Evolutionary conservation across 2,113 vertebrate genomes (phyloP).

Genomic region (Passer montanus): DNA sequence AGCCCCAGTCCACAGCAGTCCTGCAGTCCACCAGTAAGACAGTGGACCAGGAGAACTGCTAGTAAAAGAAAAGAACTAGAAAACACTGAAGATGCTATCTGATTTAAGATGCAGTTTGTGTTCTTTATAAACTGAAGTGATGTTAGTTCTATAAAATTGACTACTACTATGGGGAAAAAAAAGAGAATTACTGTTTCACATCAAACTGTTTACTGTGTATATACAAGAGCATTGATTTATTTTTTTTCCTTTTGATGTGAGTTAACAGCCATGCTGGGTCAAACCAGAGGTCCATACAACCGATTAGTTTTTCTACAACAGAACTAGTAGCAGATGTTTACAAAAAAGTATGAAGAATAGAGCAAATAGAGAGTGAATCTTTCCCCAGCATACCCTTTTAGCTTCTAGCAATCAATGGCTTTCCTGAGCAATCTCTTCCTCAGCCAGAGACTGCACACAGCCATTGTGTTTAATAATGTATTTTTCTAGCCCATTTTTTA

Average conservation of each 20-base stretch:
- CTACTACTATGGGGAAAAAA: not conserved
- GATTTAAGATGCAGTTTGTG: not conserved
- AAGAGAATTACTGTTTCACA: not conserved
- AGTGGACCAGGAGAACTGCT: not conserved
- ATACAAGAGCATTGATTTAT: not conserved
- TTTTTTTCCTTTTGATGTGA: not conserved
- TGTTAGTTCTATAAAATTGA: not conserved
- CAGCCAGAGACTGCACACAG: not conserved
- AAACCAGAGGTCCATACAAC: not conserved
- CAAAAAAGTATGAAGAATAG: not conserved
- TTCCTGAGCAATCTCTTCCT: conserved; percentile 35
- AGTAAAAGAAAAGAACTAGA: not conserved
- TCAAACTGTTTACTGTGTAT: not conserved
- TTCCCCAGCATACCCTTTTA: not conserved
- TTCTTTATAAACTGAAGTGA: not conserved
- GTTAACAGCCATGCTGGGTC: not conserved
- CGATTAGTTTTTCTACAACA: not conserved
- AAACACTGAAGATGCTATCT: not conserved
- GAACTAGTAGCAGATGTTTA: not conserved
- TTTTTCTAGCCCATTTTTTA: conserved; percentile 41
- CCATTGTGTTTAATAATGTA: conserved; percentile 38
- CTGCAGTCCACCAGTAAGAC: not conserved
- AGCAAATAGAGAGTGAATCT: not conserved
- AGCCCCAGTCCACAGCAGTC: not conserved
- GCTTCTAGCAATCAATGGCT: not conserved